Evolutionary conservation across 2,888 invertebrate genomes (phyloP), one percentile per base, ranked within the genome.

Genomic region (Pammene fasciana): DNA sequence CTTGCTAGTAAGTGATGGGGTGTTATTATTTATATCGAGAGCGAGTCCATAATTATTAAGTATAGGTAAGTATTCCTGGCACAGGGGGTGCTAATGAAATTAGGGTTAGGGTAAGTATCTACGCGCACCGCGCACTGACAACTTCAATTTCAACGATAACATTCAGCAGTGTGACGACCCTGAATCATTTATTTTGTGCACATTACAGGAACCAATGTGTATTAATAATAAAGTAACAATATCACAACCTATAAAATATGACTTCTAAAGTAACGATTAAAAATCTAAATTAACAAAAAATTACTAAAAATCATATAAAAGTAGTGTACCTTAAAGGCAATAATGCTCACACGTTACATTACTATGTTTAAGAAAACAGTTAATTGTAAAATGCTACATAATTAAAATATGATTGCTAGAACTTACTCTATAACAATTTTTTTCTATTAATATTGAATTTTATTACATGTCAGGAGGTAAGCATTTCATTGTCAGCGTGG

Each of bases 171-270:
- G 11, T 61, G 48, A 46, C 16, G 48, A 46, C 16, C 52, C 34
- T 26, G 38, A 43, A 64, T 41, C 14, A n/a, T 64, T 46, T 68
- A 57, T n/a, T 67, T 64, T 68, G 68, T 68, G 68, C 68, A 68
- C 14, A 48, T 46, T 16, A 46, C 8, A 64, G 56, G 34, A 68
- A 68, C 26, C 56, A 43, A 48, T 10, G 34, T 46, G 16, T 38
- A 48, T 48, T 26, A 18, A 50, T 64, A 45, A 38, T 1, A 64
- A 64, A 68, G 45, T 68, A 64, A 68, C 43, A 64, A 18, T 68
- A 68, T 64, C 68, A 68, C 68, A 68, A 64, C 64, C 68, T 57
- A 52, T 68, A 56, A 48, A 57, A 36, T 26, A 50, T 36, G 55
- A 36, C 3, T 45, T n/a, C 55, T 65, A 65, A 34, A 13, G 43